Evolutionary conservation across 1,140 invertebrate species (phyloP), one percentile per base, ranked within the genome.

Genomic region (Yoshiicerus persimilis): DNA sequence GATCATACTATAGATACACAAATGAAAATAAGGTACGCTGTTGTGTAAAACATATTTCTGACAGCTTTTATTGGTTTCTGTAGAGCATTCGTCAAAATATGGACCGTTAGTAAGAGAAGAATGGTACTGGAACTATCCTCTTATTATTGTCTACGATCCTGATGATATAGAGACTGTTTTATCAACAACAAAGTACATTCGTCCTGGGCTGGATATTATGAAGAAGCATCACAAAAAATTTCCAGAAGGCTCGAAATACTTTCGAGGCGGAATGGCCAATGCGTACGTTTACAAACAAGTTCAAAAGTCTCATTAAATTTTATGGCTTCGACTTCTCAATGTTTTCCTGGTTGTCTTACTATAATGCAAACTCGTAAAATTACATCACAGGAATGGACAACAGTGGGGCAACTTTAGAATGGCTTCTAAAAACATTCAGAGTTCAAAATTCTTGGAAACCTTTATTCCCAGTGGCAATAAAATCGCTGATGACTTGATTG

Each of bases 71-170:
- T 70, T 70, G 64, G 8, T 70, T 25, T 8, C 9, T 10, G 11
- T 10, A 80, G 75, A 20, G 4, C 10, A 38, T 23, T n/a, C 38
- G 20, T 38, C 32, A 1, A 84, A 84, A 87, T 97, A 96, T 92
- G 97, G 97, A 30, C 92, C 94, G 64, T 93, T 97, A 87, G 95
- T 97, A 87, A 94, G 95, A 91, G 96, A 97, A 93, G 95, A 96
- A 90, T 94, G 95, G 41, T 92, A 96, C 38, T 95, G 95, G 91
- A 96, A 96, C 90, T 93, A 94, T 39, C 94, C 95, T 30, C 94
- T 97, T 27, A 94, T 97, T 34, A 96, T 95, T 87, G 92, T 97
- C 23, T 95, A 95, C 75, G 95, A 95, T 34, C 93, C 95, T 20
- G 91, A 93, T 1, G 96, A 97, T 91, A 95, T 98, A 87, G 96